Base-by-base conservation (phyloP, 2,797 vertebrate genomes). In the Hippocampus kuda region DNA sequence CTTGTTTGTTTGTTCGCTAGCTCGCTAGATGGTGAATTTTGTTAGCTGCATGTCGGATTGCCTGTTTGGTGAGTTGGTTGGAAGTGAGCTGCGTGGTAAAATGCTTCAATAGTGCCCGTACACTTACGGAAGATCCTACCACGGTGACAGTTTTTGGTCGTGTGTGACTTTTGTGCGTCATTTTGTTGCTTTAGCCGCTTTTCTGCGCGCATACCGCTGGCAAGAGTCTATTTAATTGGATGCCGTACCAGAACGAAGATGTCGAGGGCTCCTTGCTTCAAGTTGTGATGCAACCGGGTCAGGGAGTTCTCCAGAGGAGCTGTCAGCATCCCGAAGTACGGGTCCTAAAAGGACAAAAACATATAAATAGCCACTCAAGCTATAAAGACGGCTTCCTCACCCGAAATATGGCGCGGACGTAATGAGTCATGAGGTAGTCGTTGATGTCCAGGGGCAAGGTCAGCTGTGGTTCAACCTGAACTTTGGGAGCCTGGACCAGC, bases 361-460 rank as follows among this genome's bases (percentile, higher is more conserved):
- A n/a, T 1, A 54, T n/a, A 4, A 0, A 44, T 54, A 62, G 57
- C 68, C 46, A 12, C 64, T 57, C 11, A 30, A 38, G 27, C 53
- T 24, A n/a, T 42, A 44, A 56, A 56, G 38, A 26, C 51, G 16
- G 41, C 22, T 65, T 30, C 12, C 20, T 87, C 84, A 96, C 96
- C 93, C 93, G 92, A 86, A 96, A 95, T 80, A 95, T 92, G 79
- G 91, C 90, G 70, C 89, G 90, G 72, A 96, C 90, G 70, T 93
- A 98, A 88, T 94, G 96, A 81, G 93, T 92, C 91, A 98, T 94
- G 80, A 94, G 88, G 87, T 94, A 94, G 86, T 94, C 94, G 78
- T 98, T 98, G 91, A 98, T 93, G 72, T 98, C 95, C 26, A 96
- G 90, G 0, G 96, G 95, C 68, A 98, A 89, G 2, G 91, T 93